phyloP scores from a whole-genome alignment of 2,797 vertebrate genomes.

The Premnoplex brunnescens region DNA sequence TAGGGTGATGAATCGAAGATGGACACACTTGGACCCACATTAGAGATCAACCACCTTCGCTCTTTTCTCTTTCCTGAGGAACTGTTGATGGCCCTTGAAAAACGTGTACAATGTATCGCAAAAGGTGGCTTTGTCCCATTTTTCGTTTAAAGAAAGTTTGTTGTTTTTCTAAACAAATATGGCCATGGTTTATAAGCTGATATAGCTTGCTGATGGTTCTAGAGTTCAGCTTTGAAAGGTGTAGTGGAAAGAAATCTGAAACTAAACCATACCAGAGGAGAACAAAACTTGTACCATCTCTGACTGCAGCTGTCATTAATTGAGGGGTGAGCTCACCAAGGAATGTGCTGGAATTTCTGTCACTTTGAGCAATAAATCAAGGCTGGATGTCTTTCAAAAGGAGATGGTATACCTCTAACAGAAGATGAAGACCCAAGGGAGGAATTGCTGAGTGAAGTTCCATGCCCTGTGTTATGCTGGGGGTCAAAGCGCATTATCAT shows the following conservation, averaged over 20 bases:
- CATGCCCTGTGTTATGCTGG: background rate
- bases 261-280: background rate
- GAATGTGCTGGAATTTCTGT: background rate
- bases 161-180: background rate
- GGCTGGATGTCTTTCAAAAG: background rate
- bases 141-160: background rate
- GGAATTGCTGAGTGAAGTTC: background rate
- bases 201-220: fast-evolving
- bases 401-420: background rate
- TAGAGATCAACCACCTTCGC: background rate
- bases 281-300: background rate
- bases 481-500: background rate
- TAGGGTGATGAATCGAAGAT: background rate
- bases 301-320: background rate
- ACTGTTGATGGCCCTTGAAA: background rate
- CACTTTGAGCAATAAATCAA: background rate
- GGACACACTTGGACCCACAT: background rate
- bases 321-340: background rate
- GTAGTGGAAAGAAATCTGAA: background rate
- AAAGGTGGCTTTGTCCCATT: background rate
- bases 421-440: background rate
- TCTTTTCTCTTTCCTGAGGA: background rate
- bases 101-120: background rate
- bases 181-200: background rate
- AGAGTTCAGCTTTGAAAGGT: background rate